Evolutionary conservation across 2,888 invertebrate genomes (phyloP), one percentile per base, ranked within the genome.

Genomic region (Stratiomys singularior): DNA sequence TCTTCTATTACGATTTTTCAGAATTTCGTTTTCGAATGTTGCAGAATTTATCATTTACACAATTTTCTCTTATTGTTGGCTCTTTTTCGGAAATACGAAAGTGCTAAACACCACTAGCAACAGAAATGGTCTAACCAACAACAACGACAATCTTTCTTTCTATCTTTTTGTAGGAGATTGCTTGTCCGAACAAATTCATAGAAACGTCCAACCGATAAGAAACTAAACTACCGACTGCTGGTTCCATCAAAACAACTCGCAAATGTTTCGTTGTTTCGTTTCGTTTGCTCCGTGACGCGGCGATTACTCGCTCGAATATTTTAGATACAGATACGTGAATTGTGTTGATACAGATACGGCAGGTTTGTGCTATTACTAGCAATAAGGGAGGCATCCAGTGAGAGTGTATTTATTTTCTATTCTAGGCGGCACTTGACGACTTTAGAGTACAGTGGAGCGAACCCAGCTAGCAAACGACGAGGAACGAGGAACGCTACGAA

Each of bases 191-290:
- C 60, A 60, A 15, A 60, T 23, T 23, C 3, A 66, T 27, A n/a
- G 37, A 79, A 30, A 77, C 79, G 69, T 79, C 79, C 37, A 76
- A 79, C 77, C 76, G 58, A 77, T 60, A 67, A 76, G 79, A 77
- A 67, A 77, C 77, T 79, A 74, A 46, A 79, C 46, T 79, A 76
- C 69, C 76, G 77, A 79, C 79, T 79, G 79, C 56, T 72, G 30
- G 37, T 37, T 56, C 30, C 30, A 56, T 58, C 44, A 60, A 58
- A 58, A 56, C 44, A 56, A 60, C 58, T 74, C 23, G 60, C 58
- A 44, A 74, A 74, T 56, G 58, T 28, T 72, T 72, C 28, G 56
- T 5, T 37, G 37, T 37, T 37, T 37, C 37, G 37, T 37, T 37
- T 37, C 37, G 37, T 37, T 37, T 37, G 37, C 9, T 3, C n/a